Evolutionary conservation across 2,888 invertebrate genomes (phyloP), one percentile per base, ranked within the genome.

Genomic region (Rhingia campestris): DNA sequence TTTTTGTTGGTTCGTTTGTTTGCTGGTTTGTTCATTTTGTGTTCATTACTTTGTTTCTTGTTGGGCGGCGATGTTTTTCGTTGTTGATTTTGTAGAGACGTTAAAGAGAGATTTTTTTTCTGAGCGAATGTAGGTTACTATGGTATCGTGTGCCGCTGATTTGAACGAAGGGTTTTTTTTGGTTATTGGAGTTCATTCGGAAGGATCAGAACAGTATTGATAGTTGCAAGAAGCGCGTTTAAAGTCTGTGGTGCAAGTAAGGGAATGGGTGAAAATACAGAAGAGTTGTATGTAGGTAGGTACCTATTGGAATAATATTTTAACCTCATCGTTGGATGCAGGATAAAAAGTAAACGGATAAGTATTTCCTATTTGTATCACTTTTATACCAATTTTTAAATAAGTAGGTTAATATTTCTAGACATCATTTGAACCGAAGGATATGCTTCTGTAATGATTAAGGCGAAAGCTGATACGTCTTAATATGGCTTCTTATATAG

Each of bases 71-170:
- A 14, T 59, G 47, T 70, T 33, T 61, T 69, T 6, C 30, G 7
- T 67, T 54, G 37, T 9, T 6, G 9, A 4, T 12, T 22, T 43
- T 22, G 41, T 35, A 53, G 47, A 39, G 67, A 76, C 35, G 66
- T 74, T 32, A 58, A 54, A 33, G 58, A 66, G 67, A 74, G 74
- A 32, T 75, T 70, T 56, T 70, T 56, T 70, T 54, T 54, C 22
- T 58, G 51, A 33, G 59, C 51, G 75, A 75, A 81, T 75, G 69
- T 81, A 75, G 81, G 81, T 81, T 81, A 81, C 81, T 75, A 75
- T 81, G 67, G 69, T 75, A 63, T 63, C 41, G 47, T 69, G 56
- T 74, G 58, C 14, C 47, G 54, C 30, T 61, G 33, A 64, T 66
- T 72, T 43, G 51, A 64, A 32, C 10, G 39, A 49, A 58, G 54